Percentiles rank a stretch among this genome's conserved stretches.
phyloP scores from a whole-genome alignment of 2,888 invertebrate species.

The Zonitis immaculata region DNA sequence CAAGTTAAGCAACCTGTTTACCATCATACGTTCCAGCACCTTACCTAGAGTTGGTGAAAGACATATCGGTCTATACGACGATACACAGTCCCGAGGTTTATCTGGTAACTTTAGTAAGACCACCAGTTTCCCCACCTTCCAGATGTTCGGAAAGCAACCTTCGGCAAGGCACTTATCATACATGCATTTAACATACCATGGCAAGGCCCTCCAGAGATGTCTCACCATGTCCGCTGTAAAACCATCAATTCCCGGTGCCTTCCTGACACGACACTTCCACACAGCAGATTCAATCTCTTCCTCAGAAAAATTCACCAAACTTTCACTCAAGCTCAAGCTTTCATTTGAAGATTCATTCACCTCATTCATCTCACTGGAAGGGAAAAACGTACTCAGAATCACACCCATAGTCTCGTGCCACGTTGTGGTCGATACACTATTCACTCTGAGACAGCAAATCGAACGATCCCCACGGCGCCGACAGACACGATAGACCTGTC shows the following conservation, averaged over 20 bases:
- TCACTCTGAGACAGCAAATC: background rate
- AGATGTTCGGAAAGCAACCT: background rate
- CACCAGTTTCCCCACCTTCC: conserved; percentile 4
- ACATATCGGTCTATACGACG: conserved; percentile 9
- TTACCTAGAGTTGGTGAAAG: conserved; percentile 9
- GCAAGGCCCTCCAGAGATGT: background rate
- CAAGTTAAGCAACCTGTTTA: background rate
- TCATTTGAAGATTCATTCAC: background rate
- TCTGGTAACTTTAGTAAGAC: conserved; percentile 2
- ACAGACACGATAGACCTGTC: conserved; percentile 1
- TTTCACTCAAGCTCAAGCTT: background rate
- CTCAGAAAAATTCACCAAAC: background rate
- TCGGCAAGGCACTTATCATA: background rate
- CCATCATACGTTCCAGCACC: conserved; percentile 12
- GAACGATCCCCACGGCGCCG: background rate
- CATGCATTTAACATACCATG: conserved; percentile 1
- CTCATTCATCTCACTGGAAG: background rate
- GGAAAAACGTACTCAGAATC: conserved; percentile 5
- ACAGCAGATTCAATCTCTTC: conserved; percentile 2
- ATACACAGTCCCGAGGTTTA: no score
- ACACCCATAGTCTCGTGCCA: conserved; percentile 2
- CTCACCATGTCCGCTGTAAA: background rate
- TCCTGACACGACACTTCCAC: background rate
- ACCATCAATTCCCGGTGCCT: conserved; percentile 12
- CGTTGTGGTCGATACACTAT: background rate